Evolutionary conservation across 35 echinoderm and acorn worm genomes (phyloP).

Genomic region (Strongylocentrotus purpuratus): DNA sequence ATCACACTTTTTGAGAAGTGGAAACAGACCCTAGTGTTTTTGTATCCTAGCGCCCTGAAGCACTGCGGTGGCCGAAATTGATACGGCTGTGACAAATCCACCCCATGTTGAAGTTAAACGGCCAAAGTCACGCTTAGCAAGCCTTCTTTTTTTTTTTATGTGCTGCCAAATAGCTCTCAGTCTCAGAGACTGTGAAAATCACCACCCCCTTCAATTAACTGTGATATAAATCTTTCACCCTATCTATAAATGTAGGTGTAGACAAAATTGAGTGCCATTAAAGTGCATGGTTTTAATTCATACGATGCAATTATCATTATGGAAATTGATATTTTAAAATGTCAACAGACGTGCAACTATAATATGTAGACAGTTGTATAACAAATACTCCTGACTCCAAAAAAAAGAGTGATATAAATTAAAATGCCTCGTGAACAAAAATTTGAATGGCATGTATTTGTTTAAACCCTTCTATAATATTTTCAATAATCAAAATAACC

Average conservation of each 20-base stretch:
- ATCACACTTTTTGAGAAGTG: neutral
- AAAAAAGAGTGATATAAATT: no score
- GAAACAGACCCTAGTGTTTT: neutral
- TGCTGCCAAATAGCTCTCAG: neutral
- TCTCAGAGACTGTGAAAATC: neutral
- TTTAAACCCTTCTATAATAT: neutral
- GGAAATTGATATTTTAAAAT: neutral
- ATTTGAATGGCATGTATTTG: neutral
- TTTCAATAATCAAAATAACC: neutral
- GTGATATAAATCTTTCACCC: neutral
- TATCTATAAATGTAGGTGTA: no score
- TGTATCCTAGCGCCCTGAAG: neutral
- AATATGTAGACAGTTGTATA: neutral
- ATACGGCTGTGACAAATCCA: conserved; percentile 1
- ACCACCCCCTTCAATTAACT: neutral
- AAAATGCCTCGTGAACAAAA: no score
- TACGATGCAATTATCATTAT: neutral
- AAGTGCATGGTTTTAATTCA: neutral
- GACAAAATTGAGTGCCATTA: neutral
- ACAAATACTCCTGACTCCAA: no score
- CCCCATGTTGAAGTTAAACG: conserved; percentile 1
- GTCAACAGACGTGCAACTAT: neutral
- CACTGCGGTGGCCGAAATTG: neutral
- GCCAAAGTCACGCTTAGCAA: neutral
- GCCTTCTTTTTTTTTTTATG: neutral